Base-by-base conservation (phyloP, 53 echinoderm and acorn worm species). In the Mesocentrotus franciscanus region DNA sequence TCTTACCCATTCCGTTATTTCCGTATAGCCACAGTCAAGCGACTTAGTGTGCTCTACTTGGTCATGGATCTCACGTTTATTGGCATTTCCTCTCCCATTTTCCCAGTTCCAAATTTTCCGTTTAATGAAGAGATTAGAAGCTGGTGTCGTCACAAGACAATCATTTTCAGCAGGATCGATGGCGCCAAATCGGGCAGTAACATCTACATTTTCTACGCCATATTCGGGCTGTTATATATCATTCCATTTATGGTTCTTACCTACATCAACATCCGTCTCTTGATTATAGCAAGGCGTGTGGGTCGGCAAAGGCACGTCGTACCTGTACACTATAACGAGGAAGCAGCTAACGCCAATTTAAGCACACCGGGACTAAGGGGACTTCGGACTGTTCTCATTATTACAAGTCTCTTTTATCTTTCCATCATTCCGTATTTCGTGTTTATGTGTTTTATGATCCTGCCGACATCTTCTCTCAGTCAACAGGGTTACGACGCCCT, bases 321-420 rank as follows among this genome's bases (percentile, higher is more conserved):
- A 5, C 39, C 59, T 8, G 87, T 29, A 26, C 79, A 58, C 27
- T 3, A 15, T 22, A 10, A 49, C 91, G 24, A 34, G 26, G 91
- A 61, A 35, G 1, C 22, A 59, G 24, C 10, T 34, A 91, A 64
- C 35, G 39, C 62, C 9, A 66, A 17, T 17, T 0, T 6, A 35
- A 17, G 68, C 20, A 26, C 26, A 64, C 34, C 91, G 8, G 64
- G 62, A 36, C 35, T 91, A 5, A 92, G 76, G 29, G 92, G 92
- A 56, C 92, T 92, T 92, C 71, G 72, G 1, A 92, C 92, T 16
- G 49, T 92, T 49, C 42, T 92, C 57, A 49, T 74, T 8, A 92
- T 92, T 12, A 92, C 92, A n/a, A 5, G 64, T n/a, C 92, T 92
- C 16, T 92, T 74, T 39, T 92, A 92, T 57, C 12, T 74, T 24